phyloP scores from a whole-genome alignment of 2,888 invertebrate species.

The Cacoxenus indagator region DNA sequence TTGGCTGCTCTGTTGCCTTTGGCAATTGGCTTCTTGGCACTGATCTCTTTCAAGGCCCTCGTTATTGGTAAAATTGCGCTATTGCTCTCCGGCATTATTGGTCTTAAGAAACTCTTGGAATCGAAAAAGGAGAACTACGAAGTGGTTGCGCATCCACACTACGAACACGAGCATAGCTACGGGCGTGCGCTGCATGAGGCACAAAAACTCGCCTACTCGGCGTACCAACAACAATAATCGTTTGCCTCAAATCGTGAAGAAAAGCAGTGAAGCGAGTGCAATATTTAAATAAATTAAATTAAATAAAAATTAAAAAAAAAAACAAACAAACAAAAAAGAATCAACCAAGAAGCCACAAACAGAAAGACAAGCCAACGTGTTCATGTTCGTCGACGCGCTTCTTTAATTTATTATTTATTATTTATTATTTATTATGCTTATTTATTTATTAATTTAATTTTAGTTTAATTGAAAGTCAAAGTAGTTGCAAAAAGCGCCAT shows the following conservation, averaged over 20 bases:
- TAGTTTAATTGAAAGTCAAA: constrained; percentile 47
- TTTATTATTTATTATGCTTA: constrained; percentile 21
- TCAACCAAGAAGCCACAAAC: constrained; percentile 9
- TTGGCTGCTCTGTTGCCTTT: constrained; percentile 83
- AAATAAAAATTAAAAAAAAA: constrained; percentile 30
- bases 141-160: constrained; percentile 80
- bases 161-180: constrained; percentile 75
- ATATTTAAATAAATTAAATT: constrained; percentile 42
- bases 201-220: constrained; percentile 81
- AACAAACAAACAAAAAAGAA: constrained; percentile 25
- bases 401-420: constrained; percentile 49
- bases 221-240: constrained; percentile 67
- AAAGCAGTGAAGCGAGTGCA: constrained; percentile 50
- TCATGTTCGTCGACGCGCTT: constrained; percentile 38
- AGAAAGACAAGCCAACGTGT: constrained; percentile 23
- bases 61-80: constrained; percentile 87
- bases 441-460: constrained; percentile 61
- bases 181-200: constrained; percentile 79
- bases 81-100: constrained; percentile 81
- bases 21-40: constrained; percentile 81
- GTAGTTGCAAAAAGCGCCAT: constrained; percentile 22
- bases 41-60: constrained; percentile 87
- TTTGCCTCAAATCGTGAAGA: background rate
- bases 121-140: constrained; percentile 83
- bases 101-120: constrained; percentile 80